Conservation (phyloP, 2,113 vertebrate species). For the Ctenodactylus gundi region DNA sequence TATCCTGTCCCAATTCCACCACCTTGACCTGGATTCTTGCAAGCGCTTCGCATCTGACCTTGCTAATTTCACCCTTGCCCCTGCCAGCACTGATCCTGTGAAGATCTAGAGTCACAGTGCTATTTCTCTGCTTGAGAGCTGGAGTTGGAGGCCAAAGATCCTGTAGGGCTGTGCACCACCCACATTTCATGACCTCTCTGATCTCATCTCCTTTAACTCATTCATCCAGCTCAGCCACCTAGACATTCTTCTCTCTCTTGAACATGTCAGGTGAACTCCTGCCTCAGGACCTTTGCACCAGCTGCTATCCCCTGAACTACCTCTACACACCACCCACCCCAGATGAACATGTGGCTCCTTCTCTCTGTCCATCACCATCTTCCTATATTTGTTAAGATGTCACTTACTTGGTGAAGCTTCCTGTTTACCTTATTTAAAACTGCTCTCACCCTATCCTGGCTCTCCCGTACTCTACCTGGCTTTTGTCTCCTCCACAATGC, state of each 20-base stretch:
- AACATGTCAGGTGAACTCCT: neutral
- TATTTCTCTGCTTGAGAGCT: neutral
- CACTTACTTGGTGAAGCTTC: neutral
- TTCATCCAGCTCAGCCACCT: neutral
- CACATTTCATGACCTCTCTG: neutral
- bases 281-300: neutral
- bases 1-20: accelerated
- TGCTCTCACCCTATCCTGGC: neutral
- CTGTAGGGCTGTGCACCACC: no score
- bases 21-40: neutral
- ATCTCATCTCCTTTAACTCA: neutral
- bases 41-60: neutral
- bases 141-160: neutral
- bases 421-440: neutral
- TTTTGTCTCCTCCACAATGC: neutral
- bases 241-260: neutral
- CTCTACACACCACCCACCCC: neutral
- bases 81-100: neutral
- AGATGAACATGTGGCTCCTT: neutral
- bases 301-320: neutral
- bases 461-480: neutral
- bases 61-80: neutral
- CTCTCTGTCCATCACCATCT: neutral
- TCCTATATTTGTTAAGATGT: neutral
- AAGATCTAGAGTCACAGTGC: neutral